A percentile compares a stretch with the other conserved stretches of the same genome.
phyloP scores from a whole-genome alignment of 2,888 invertebrate genomes.

The Vanessa cardui region DNA sequence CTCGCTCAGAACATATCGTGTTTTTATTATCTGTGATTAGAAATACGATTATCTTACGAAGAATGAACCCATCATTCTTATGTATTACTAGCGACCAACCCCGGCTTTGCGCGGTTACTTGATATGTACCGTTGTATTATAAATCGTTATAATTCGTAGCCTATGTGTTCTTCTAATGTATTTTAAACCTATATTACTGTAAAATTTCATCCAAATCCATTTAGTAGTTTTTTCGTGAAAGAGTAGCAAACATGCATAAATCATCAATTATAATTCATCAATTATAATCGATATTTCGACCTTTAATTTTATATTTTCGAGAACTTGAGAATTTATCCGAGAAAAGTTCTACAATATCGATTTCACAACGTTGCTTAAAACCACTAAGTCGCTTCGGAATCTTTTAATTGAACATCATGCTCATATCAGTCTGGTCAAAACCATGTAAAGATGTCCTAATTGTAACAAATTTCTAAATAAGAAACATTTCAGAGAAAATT shows the following conservation, averaged over 20 bases:
- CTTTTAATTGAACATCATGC: constrained; percentile 24
- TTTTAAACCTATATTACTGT: no score
- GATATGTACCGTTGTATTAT: no score
- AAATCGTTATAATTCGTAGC: no score
- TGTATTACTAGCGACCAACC: no score
- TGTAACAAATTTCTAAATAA: constrained; percentile 4
- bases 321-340: not conserved
- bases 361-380: constrained; percentile 21
- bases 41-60: no score
- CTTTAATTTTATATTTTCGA: not conserved
- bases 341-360: not conserved
- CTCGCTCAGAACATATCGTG: not conserved
- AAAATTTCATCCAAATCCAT: no score
- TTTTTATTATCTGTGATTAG: not conserved
- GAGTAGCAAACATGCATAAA: no score
- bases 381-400: constrained; percentile 11
- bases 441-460: constrained; percentile 13
- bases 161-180: no score
- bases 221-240: no score
- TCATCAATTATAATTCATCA: no score
- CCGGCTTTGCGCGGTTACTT: no score
- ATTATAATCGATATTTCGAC: not conserved
- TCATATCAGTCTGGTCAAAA: constrained; percentile 20
- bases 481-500: not conserved
- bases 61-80: not conserved